phyloP scores from a whole-genome alignment of 2,888 invertebrate genomes.

The Agrotis clavis region DNA sequence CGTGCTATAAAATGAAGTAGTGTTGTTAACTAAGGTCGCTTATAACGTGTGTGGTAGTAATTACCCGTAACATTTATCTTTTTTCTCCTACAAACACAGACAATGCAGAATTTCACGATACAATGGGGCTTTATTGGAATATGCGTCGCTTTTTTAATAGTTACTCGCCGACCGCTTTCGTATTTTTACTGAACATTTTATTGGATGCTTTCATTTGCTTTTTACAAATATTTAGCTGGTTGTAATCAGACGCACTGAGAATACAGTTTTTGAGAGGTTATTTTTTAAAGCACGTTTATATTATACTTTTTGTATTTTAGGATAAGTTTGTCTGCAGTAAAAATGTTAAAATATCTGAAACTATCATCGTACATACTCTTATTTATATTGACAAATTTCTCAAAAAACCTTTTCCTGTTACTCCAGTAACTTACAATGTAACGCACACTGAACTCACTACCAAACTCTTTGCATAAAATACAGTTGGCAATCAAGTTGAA shows the following conservation, averaged over 20 bases:
- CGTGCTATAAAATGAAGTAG: neutral
- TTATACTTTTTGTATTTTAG: neutral
- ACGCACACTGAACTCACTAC: neutral
- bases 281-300: neutral
- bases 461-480: constrained; percentile 50
- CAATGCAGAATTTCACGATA: constrained; percentile 37
- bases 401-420: too few species aligned
- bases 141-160: constrained; percentile 45
- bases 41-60: constrained; percentile 15
- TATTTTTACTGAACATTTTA: constrained; percentile 37
- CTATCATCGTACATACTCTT: too few species aligned
- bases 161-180: constrained; percentile 23
- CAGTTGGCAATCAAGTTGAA: constrained; percentile 66
- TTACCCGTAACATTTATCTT: constrained; percentile 28
- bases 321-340: too few species aligned
- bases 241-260: neutral
- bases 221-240: constrained; percentile 6
- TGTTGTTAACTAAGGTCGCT: neutral
- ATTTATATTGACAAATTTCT: too few species aligned
- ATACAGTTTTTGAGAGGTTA: neutral
- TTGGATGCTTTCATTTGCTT: constrained; percentile 34
- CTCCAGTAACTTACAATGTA: neutral
- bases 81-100: constrained; percentile 29
- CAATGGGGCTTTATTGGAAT: constrained; percentile 41
- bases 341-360: neutral